Evolutionary conservation across 2,113 vertebrate genomes (phyloP).

Genomic region (Poeciliopsis occidentalis): DNA sequence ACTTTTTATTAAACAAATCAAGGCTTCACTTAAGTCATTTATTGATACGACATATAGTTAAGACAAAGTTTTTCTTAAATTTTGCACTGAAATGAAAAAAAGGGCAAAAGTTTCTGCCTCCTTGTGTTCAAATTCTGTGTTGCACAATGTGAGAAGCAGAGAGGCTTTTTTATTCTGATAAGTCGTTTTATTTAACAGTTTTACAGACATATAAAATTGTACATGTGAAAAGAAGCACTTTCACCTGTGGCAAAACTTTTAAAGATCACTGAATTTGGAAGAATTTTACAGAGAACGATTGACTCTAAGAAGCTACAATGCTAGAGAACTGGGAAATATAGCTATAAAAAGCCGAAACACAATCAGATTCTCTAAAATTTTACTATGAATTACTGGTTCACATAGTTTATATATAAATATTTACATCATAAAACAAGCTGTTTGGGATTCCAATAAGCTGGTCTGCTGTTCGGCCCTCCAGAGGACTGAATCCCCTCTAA

Average conservation of each 20-base stretch:
- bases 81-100: not conserved
- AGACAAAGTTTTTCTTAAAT: not conserved
- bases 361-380: not conserved
- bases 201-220: not conserved
- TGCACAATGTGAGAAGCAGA: conserved; percentile 19
- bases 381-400: not conserved
- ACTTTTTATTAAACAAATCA: not conserved
- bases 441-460: conserved; percentile 33
- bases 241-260: not conserved
- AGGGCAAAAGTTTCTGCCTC: conserved; percentile 30
- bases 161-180: not conserved
- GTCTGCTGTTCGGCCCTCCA: conserved; percentile 19
- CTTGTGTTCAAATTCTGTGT: conserved; percentile 41
- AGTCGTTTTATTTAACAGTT: conserved; percentile 42
- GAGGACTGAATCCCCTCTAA: not conserved
- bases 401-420: not conserved
- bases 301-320: not conserved
- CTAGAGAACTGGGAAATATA: not conserved
- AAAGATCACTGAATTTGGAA: not conserved
- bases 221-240: conserved; percentile 9
- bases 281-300: not conserved
- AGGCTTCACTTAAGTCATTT: not conserved
- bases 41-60: not conserved
- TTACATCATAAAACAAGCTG: not conserved
- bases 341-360: not conserved